Percentiles rank a stretch among this genome's conserved stretches.
These are phyloP conservation scores for Argyrosomus regius DNA, from an alignment of 2,797 vertebrate genomes.

Conservation along the genomic window DNA sequence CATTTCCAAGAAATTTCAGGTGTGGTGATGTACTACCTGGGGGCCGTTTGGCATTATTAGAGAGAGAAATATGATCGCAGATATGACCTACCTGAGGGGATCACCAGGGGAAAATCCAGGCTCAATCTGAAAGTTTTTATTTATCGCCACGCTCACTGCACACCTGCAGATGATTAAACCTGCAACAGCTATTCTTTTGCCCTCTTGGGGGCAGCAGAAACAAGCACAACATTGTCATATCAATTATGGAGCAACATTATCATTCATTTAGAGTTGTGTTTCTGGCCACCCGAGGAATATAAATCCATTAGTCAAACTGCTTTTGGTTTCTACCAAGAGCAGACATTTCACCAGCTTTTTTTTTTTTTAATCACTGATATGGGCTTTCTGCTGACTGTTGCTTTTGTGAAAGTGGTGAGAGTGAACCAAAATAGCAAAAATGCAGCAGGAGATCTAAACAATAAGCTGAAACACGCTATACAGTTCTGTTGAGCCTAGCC, in stretches of 20 bases:
- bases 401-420: not conserved
- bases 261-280: no score
- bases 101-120: not conserved
- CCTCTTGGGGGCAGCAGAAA: constrained; percentile 42
- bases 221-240: not conserved
- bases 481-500: no score
- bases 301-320: no score
- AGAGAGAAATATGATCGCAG: not conserved
- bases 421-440: not conserved
- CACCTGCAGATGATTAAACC: constrained; percentile 37
- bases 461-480: no score
- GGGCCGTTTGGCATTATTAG: not conserved
- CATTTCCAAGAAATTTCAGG: not conserved
- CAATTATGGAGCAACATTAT: no score
- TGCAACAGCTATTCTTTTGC: not conserved
- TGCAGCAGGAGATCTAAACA: not conserved
- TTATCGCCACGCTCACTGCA: not conserved
- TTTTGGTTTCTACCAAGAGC: not conserved
- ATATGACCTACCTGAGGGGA: not conserved
- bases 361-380: no score
- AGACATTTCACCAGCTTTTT: not conserved
- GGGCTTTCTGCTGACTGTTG: not conserved
- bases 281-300: no score
- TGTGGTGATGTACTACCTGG: not conserved
- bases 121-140: not conserved